Evolutionary conservation across 2,113 vertebrate genomes (phyloP).

Genomic region (Indicator maculatus): DNA sequence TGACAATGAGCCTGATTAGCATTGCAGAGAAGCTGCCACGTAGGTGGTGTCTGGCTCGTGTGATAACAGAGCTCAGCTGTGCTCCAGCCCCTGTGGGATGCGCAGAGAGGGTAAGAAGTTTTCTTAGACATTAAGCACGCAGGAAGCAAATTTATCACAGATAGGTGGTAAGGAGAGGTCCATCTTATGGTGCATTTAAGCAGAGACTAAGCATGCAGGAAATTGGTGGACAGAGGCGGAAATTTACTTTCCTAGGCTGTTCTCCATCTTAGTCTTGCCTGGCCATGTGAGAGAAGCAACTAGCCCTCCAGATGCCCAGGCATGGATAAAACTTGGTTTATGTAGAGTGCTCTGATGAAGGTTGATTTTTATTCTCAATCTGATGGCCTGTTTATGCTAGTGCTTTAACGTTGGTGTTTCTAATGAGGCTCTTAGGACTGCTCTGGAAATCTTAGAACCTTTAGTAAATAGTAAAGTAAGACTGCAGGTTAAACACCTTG

Average conservation of each 20-base stretch:
- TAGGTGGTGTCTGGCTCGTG: neutral
- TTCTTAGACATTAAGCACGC: neutral
- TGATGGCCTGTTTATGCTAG: neutral
- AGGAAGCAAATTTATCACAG: neutral
- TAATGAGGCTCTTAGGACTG: slow-evolving; percentile 15
- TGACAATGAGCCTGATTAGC: neutral
- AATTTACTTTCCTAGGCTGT: neutral
- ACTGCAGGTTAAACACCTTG: neutral
- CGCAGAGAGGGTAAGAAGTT: neutral
- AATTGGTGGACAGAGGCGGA: neutral
- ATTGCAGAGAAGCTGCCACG: neutral
- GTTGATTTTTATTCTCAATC: neutral
- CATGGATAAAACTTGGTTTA: neutral
- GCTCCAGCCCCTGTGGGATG: neutral
- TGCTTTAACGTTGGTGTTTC: neutral
- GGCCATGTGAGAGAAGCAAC: neutral
- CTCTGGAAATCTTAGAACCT: slow-evolving; percentile 10
- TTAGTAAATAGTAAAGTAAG: neutral
- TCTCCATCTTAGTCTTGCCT: neutral
- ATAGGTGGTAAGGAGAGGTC: neutral
- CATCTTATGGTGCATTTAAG: neutral
- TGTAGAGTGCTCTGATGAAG: neutral
- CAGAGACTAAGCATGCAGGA: neutral
- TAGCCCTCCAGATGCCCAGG: neutral
- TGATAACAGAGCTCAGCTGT: neutral